Evolutionary conservation across 2,797 vertebrate species (phyloP).

Genomic region (Varecia variegata): DNA sequence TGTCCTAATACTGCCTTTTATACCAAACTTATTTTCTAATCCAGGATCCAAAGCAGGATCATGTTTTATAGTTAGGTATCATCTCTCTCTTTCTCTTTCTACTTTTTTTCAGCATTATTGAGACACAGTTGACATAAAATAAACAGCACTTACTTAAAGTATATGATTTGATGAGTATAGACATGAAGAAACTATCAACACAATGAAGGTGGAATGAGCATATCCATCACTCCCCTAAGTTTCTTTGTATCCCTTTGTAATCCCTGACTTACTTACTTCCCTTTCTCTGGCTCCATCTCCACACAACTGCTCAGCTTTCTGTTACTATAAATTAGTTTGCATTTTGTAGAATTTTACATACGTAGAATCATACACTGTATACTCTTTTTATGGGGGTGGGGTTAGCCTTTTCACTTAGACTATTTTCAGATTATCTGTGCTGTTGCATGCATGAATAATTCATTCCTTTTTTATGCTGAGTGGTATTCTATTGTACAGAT

Average conservation of each 20-base stretch:
- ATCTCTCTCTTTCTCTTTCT: background rate
- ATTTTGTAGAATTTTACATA: constrained; percentile 34
- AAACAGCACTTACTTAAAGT: background rate
- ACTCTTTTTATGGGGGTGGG: background rate
- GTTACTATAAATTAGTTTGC: background rate
- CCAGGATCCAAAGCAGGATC: background rate
- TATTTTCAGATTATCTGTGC: background rate
- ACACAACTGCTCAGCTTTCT: background rate
- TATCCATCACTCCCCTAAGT: background rate
- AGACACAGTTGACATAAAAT: background rate
- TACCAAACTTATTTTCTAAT: background rate
- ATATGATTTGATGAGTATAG: background rate
- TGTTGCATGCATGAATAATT: background rate
- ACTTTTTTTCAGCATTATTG: background rate
- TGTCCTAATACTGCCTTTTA: background rate
- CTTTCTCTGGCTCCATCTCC: background rate
- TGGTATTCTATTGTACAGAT: background rate
- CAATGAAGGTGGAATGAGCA: background rate
- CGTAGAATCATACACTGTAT: background rate
- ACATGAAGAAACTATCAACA: background rate
- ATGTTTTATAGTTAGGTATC: background rate
- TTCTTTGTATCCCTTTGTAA: background rate
- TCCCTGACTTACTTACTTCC: background rate
- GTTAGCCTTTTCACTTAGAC: background rate
- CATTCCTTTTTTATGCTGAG: background rate